Base-by-base conservation (phyloP, 2,888 invertebrate genomes). In the Campoplex capitator region DNA sequence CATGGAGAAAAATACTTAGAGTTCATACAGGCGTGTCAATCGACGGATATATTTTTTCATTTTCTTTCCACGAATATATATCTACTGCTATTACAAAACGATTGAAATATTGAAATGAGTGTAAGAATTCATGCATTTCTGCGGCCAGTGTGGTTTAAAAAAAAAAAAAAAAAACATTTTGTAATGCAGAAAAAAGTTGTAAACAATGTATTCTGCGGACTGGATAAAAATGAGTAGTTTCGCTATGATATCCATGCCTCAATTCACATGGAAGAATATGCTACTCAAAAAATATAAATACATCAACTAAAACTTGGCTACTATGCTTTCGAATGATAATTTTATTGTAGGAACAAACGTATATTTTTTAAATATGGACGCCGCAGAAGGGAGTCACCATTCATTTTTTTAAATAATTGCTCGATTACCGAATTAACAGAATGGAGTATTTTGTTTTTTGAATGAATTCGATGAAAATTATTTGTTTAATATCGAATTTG, bases 111-210 rank as follows among this genome's bases (percentile, higher is more conserved):
- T 38, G 35, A 28, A 54, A 38, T 35, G 13, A 35, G 23, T 28
- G 13, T 38, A 23, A 32, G 54, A 70, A 56, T 68, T 56, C 78
- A 45, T 78, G 78, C 78, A 78, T 68, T 70, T 78, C 23, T 54
- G 16, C 0, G 32, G 28, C 18, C 11, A 70, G 23, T 11, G 28
- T 28, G 4, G 56, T 51, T 51, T 28, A 3, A 38, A 54, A 68
- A 32, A 28, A 35, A 28, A 16, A 16, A 18, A 54, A 42, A 32
- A 23, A 23, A 23, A 23, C n/a, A n/a, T n/a, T n/a, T 13, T 13
- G n/a, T 71, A 48, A n/a, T 18, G 58, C 79, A 45, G 16, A 13
- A 42, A 35, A 35, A 68, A 68, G 7, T 78, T 54, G 23, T n/a
- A 62, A 4, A 32, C 0, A 62, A 62, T 16, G 2, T 2, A 16